Evolutionary conservation across 2,888 invertebrate species (phyloP).

Genomic region (Loripinus fragilis): DNA sequence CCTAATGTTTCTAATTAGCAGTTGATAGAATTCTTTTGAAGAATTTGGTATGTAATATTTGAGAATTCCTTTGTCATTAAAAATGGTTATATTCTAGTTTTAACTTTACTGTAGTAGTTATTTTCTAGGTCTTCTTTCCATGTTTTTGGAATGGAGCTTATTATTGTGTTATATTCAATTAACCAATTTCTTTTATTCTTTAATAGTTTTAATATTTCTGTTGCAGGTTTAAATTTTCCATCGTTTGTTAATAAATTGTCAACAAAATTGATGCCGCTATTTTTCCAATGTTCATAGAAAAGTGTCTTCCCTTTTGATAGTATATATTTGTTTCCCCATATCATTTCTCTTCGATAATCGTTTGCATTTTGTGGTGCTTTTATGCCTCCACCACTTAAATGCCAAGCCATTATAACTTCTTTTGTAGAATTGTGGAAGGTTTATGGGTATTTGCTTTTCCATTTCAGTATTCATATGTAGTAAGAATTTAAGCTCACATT

Average conservation of each 20-base stretch:
- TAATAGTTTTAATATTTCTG: not conserved
- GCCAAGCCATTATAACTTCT: not conserved
- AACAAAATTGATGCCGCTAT: not conserved
- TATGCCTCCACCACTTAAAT: slow-evolving; percentile 1
- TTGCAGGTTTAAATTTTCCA: not conserved
- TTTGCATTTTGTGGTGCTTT: not conserved
- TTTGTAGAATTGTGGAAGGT: not conserved
- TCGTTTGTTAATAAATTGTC: not conserved
- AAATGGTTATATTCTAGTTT: not conserved
- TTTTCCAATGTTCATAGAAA: not conserved
- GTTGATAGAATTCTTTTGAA: not conserved
- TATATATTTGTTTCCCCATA: not conserved
- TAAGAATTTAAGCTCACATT: not conserved
- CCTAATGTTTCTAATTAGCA: not conserved
- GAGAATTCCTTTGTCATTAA: not conserved
- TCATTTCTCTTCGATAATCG: not conserved
- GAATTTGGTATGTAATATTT: not conserved
- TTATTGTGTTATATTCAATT: not conserved
- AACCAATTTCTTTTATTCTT: not conserved
- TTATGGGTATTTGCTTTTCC: not conserved
- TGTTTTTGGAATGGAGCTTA: not conserved
- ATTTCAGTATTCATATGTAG: not conserved
- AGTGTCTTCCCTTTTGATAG: not conserved
- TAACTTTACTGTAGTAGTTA: not conserved
- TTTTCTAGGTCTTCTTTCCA: not conserved